Base-by-base conservation (phyloP, 2,797 vertebrate genomes). In the Distichodus sexfasciatus region DNA sequence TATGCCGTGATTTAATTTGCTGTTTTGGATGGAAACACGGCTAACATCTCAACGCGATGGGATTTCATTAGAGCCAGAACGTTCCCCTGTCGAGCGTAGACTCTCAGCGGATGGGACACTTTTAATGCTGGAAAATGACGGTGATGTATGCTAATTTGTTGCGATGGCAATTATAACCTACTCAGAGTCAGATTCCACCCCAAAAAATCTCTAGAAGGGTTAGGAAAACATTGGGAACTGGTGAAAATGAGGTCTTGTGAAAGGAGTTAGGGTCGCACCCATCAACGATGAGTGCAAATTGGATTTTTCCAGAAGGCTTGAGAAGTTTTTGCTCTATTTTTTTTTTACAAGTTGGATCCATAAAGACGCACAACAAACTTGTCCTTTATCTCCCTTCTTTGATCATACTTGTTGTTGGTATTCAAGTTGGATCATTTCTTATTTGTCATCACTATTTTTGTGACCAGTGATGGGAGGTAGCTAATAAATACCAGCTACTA, bases 161-260 rank as follows among this genome's bases (percentile, higher is more conserved):
- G 63, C 67, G 50, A 60, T 2, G 38, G 65, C 71, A 71, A 79
- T 76, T 76, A 70, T n/a, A n/a, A 47, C 19, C 66, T 79, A 72
- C 72, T 72, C 70, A 43, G 50, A 46, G 54, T 69, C 40, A 38
- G 69, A 21, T 43, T 33, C 24, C 38, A 21, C 63, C 74, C 67
- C 58, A 72, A 69, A 71, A 78, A 76, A 75, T 36, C 72, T 10
- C 36, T 3, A 15, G n/a, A n/a, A n/a, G n/a, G n/a, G n/a, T n/a
- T n/a, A n/a, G n/a, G n/a, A n/a, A n/a, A n/a, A n/a, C n/a, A n/a
- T n/a, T n/a, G n/a, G n/a, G n/a, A n/a, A n/a, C n/a, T n/a, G n/a
- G n/a, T n/a, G n/a, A n/a, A n/a, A n/a, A n/a, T n/a, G n/a, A n/a
- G n/a, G n/a, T n/a, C 26, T 51, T 51, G 26, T 51, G 28, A 12